Conservation (phyloP, 92 coral and sea anemone genomes). For the Nematostella vectensis region DNA sequence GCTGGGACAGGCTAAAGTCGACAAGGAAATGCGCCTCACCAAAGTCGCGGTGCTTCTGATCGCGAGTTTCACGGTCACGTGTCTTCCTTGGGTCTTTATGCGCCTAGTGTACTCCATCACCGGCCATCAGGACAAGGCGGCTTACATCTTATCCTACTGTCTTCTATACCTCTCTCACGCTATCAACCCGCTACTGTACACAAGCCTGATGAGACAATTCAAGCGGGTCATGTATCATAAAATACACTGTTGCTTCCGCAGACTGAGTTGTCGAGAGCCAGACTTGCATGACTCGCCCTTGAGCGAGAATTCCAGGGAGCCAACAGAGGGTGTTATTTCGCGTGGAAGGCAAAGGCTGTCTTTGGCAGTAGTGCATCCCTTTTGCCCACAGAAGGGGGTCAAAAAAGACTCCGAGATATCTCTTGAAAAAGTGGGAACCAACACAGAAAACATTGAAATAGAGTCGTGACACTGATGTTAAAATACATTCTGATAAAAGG, state of each 20-base stretch:
- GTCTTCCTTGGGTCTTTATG: constrained; percentile 36
- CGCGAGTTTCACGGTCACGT: constrained; percentile 18
- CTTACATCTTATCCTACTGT: constrained; percentile 23
- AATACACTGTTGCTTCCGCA: background rate
- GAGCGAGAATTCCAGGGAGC: too few species aligned
- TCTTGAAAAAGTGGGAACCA: too few species aligned
- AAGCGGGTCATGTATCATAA: constrained; percentile 20
- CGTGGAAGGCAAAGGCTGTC: too few species aligned
- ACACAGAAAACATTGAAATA: too few species aligned
- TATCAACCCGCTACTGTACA: constrained; percentile 33
- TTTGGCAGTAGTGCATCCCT: too few species aligned
- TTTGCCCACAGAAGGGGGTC: too few species aligned
- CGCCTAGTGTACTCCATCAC: constrained; percentile 28
- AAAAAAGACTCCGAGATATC: too few species aligned
- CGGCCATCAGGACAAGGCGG: constrained; percentile 25
- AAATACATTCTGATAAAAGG: too few species aligned
- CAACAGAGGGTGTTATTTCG: too few species aligned
- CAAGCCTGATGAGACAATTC: constrained; percentile 24
- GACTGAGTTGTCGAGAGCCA: constrained; percentile 5
- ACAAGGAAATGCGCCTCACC: constrained; percentile 30
- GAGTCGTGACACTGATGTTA: too few species aligned
- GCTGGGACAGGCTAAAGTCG: constrained; percentile 24
- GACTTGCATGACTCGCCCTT: too few species aligned
- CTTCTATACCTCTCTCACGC: constrained; percentile 27
- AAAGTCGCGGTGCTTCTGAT: constrained; percentile 19